Evolutionary conservation across 23 tunicate species (phyloP).

Genomic region (Styela clava): DNA sequence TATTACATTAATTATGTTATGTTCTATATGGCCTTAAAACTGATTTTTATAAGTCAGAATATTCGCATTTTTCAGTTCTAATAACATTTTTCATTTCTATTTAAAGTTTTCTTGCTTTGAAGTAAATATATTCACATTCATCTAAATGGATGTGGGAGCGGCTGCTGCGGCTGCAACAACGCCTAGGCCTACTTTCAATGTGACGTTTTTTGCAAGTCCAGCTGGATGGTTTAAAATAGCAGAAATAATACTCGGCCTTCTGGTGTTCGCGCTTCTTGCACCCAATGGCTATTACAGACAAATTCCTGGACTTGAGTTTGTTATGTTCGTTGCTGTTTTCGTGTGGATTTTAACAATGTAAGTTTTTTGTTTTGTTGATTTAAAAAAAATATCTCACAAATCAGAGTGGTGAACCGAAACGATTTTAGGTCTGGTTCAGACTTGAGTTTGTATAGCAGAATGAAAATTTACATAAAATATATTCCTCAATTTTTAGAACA

Average conservation of each 20-base stretch:
- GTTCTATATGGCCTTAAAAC: no score
- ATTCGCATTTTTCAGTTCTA: no score
- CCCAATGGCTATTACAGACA: background rate
- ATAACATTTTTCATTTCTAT: no score
- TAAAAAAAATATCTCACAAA: background rate
- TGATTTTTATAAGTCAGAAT: no score
- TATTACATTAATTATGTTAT: no score
- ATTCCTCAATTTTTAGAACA: no score
- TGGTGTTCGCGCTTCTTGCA: conserved; percentile 59
- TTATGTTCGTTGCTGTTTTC: conserved; percentile 56
- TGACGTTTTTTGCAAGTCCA: conserved; percentile 33
- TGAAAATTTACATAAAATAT: no score
- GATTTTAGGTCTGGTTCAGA: no score
- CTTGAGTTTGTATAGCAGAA: no score
- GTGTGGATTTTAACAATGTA: conserved; percentile 78
- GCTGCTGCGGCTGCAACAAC: conserved; percentile 23
- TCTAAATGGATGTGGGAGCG: conserved; percentile 25
- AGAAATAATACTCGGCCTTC: conserved; percentile 55
- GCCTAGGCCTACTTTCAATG: conserved; percentile 42
- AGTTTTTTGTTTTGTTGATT: conserved; percentile 42
- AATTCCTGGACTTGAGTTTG: conserved; percentile 27
- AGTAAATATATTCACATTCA: no score
- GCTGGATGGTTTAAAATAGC: conserved; percentile 43
- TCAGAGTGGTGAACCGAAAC: no score
- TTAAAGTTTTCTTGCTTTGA: no score